Base-by-base conservation (phyloP, 2,888 invertebrate genomes). In the Caenorhabditis sp. region DNA sequence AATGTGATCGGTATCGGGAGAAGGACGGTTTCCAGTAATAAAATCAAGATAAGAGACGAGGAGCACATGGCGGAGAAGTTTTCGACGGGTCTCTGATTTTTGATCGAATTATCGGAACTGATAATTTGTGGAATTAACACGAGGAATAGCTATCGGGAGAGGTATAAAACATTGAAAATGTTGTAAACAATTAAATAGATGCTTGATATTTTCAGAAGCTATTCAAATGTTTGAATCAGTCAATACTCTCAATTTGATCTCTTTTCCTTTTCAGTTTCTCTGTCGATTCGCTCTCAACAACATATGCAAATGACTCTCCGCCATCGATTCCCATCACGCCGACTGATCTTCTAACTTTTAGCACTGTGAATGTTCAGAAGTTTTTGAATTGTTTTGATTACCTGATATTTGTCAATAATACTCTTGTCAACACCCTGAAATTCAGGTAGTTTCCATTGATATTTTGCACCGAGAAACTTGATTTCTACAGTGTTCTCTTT, bases 11-110 rank as follows among this genome's bases (percentile, higher is more conserved):
- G 60, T 65, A 53, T 76, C 44, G 32, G 51, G 37, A 56, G 47
- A 26, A 32, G 58, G 74, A 74, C 61, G 40, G 67, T 76, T 76
- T 76, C 76, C 76, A 76, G 76, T 76, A 76, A 74, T 51, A 60
- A 65, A 65, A 55, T n/a, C 22, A 6, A 20, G 67, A 76, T 68
- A 76, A 67, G 67, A 22, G 55, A n/a, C 32, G 53, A 76, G 76
- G 37, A 76, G 67, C 76, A 76, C 76, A 76, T 76, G 76, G 67
- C 67, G 61, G 20, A 50, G 53, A n/a, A n/a, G n/a, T n/a, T n/a
- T n/a, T n/a, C 67, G 61, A 67, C 61, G 60, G 2, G 44, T 55
- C 65, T 32, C 44, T 76, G 76, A 44, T 76, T 60, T 72, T 47
- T 72, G 72, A 58, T 64, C 64, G 64, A 72, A 35, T 64, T 60